Conservation (phyloP, 2,888 invertebrate genomes). For the Phoenoteleia sp. region DNA sequence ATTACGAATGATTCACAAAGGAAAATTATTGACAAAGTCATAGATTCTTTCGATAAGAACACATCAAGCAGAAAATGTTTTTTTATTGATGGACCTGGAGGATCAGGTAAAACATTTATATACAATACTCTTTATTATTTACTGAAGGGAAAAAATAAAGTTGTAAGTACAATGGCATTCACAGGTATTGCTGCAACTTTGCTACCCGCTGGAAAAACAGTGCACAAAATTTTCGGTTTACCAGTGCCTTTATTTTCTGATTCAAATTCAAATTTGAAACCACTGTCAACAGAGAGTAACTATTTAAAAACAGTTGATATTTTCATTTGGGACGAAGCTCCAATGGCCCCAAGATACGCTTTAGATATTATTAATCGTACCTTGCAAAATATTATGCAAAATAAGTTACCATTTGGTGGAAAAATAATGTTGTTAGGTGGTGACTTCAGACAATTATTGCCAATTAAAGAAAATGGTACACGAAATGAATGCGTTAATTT, state of each 20-base stretch:
- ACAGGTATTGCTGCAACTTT: no score
- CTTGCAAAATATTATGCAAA: conserved; percentile 23
- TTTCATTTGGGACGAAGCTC: neutral
- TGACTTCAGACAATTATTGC: conserved; percentile 6
- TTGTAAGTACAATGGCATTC: no score
- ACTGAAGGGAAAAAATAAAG: conserved; percentile 21
- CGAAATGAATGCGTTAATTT: conserved; percentile 4
- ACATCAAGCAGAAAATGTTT: no score
- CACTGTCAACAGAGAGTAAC: conserved; percentile 64
- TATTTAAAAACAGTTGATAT: conserved; percentile 42
- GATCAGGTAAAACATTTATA: conserved; percentile 42
- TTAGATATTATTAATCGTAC: conserved; percentile 16
- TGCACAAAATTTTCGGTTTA: conserved; percentile 78
- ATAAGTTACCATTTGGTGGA: neutral
- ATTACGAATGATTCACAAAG: conserved; percentile 2
- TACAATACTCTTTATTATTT: conserved; percentile 51
- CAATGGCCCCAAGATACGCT: conserved; percentile 5
- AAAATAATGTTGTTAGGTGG: neutral
- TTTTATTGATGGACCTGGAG: conserved; percentile 58
- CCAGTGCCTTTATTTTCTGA: no score
- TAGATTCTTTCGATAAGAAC: no score
- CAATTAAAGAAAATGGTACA: conserved; percentile 13
- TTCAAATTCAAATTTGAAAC: conserved; percentile 68
- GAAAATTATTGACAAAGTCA: conserved; percentile 5
- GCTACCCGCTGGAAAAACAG: conserved; percentile 82